Conservation (phyloP, 2,888 invertebrate species). For the Apodemia mormo region DNA sequence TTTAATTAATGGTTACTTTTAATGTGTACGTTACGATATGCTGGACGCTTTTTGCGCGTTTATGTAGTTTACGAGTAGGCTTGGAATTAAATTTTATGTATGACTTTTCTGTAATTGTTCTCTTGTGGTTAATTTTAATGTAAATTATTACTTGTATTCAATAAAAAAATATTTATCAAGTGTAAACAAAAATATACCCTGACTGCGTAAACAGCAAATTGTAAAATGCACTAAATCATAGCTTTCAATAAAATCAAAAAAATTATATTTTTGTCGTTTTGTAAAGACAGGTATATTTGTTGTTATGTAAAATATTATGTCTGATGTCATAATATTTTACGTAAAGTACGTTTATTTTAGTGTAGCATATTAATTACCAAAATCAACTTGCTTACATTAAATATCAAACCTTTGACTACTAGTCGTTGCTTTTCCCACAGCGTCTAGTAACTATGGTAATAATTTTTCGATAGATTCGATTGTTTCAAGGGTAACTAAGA, state of each 20-base stretch:
- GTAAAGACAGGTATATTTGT: no score
- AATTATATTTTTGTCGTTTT: no score
- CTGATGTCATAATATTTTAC: no score
- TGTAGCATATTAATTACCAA: no score
- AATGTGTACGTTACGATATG: constrained; percentile 61
- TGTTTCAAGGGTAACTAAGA: background rate
- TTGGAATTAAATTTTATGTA: constrained; percentile 67
- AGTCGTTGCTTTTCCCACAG: background rate
- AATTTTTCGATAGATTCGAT: background rate
- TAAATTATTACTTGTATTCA: constrained; percentile 72
- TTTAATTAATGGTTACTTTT: constrained; percentile 59
- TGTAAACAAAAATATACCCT: constrained; percentile 1
- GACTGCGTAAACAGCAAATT: constrained; percentile 8
- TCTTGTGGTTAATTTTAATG: constrained; percentile 67
- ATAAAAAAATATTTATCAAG: constrained; percentile 46
- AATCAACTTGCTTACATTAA: no score
- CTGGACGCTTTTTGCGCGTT: constrained; percentile 78
- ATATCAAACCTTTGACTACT: no score
- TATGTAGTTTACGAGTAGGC: constrained; percentile 65
- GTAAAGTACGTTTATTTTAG: no score
- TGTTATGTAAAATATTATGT: no score
- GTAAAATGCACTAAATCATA: background rate
- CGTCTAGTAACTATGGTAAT: background rate
- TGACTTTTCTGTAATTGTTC: constrained; percentile 63
- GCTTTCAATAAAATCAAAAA: no score